Conservation (phyloP, 2,888 invertebrate genomes). For the Apeira syringaria region DNA sequence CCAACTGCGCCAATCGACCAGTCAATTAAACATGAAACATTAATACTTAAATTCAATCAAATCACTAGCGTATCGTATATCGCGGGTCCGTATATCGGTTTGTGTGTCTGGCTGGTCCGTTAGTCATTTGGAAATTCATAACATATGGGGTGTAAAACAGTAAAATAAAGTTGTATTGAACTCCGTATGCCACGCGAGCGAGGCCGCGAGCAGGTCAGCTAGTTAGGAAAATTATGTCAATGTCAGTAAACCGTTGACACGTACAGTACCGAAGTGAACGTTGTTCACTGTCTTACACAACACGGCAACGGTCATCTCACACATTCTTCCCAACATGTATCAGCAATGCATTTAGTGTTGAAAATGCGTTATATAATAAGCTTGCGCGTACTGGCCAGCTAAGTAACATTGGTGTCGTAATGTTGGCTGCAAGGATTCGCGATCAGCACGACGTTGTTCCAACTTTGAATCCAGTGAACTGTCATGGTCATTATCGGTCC, state of each 20-base stretch:
- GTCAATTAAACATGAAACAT: too few species aligned
- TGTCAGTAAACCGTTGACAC: conserved; percentile 17
- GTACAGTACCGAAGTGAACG: conserved; percentile 1
- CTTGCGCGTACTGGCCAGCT: conserved; percentile 9
- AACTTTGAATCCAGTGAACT: conserved; percentile 33
- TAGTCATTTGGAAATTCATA: too few species aligned
- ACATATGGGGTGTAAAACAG: too few species aligned
- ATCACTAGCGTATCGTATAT: too few species aligned
- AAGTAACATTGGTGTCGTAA: conserved; percentile 41
- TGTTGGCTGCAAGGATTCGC: conserved; percentile 48
- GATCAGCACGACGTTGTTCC: conserved; percentile 36
- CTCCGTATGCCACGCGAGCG: too few species aligned
- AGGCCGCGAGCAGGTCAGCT: too few species aligned
- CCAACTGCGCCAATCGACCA: too few species aligned
- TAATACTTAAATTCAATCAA: too few species aligned
- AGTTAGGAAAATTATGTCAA: conserved; percentile 17
- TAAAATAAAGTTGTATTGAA: too few species aligned
- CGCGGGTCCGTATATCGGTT: too few species aligned
- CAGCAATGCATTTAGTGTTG: conserved; percentile 26
- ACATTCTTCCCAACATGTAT: conserved; percentile 14
- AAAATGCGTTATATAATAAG: conserved; percentile 41
- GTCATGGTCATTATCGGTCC: conserved; percentile 34
- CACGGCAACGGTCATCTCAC: conserved; percentile 12
- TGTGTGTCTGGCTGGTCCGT: too few species aligned
- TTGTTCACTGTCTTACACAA: conserved; percentile 3